Base-by-base conservation (phyloP, 2,797 vertebrate genomes). In the Orestias chungarensis region DNA sequence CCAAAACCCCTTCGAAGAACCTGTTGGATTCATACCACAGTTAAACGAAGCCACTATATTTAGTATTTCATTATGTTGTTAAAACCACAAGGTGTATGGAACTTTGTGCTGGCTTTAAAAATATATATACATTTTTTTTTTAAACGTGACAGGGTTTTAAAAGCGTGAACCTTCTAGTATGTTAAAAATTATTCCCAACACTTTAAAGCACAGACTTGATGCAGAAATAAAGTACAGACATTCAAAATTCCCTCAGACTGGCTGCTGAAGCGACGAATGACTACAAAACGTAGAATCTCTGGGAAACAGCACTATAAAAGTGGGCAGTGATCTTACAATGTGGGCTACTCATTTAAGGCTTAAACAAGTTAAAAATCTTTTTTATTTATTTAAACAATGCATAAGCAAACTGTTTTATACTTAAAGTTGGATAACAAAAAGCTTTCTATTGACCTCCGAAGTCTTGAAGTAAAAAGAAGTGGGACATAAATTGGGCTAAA, bases 401-500 rank as follows among this genome's bases (percentile, higher is more conserved):
- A 61, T 3, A n/a, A 9, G 25, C 23, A 38, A 62, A 38, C 35
- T 25, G 23, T 33, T 62, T 62, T n/a, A 6, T 14, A 42, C 35
- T 25, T 62, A 3, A 33, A 10, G 4, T 20, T n/a, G 43, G 20
- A 71, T 17, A 20, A 38, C 35, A 11, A 2, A 49, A 49, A 73
- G 61, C 40, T 46, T 3, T 71, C 15, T 18, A 17, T 73, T 71
- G 47, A 46, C 81, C 76, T 70, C 10, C 79, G 83, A 49, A 85
- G 88, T 82, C 68, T 81, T 78, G 47, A 29, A n/a, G n/a, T 68
- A 82, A 81, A 61, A n/a, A 80, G 64, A 93, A 93, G 81, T 93
- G 89, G 91, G 92, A 55, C 93, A 93, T 57, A 91, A 93, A 93
- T 82, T 93, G 90, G 92, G 92, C 89, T 92, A 92, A 83, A 89